These are phyloP conservation scores for Pangasius mekongensis DNA, from an alignment of 2,797 vertebrate species.

Conservation along the genomic window DNA sequence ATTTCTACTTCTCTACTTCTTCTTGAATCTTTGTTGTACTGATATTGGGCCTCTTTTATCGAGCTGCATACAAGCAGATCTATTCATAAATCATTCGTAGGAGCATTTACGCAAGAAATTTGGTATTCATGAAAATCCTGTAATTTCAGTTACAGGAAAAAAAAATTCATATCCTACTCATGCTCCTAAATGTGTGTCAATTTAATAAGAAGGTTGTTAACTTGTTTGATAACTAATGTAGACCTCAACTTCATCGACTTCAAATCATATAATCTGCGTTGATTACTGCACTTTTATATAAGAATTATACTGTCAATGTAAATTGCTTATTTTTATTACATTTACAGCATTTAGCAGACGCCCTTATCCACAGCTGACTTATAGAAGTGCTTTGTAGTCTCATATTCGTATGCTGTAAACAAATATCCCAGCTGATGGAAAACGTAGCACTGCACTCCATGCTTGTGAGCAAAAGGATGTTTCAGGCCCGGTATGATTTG, in stretches of 20 bases:
- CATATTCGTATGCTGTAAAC: background rate
- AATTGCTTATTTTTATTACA: background rate
- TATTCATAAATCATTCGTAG: background rate
- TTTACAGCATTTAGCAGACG: background rate
- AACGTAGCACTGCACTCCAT: background rate
- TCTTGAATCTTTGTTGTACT: conserved; percentile 19
- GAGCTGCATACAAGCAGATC: background rate
- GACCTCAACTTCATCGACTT: background rate
- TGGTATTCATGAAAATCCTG: background rate
- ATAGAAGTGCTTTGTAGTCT: background rate
- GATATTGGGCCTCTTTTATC: background rate
- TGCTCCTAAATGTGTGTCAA: background rate
- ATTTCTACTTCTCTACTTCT: background rate
- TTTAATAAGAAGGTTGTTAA: background rate
- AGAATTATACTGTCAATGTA: background rate
- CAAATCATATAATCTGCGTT: background rate
- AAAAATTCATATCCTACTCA: background rate
- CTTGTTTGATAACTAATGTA: background rate
- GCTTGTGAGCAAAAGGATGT: background rate
- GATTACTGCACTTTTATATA: background rate
- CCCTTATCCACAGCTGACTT: background rate
- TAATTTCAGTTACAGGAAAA: background rate
- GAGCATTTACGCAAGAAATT: background rate
- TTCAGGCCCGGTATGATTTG: background rate
- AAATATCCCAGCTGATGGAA: background rate